Conservation (phyloP, 2,113 vertebrate species). For the Thunnus maccoyii region DNA sequence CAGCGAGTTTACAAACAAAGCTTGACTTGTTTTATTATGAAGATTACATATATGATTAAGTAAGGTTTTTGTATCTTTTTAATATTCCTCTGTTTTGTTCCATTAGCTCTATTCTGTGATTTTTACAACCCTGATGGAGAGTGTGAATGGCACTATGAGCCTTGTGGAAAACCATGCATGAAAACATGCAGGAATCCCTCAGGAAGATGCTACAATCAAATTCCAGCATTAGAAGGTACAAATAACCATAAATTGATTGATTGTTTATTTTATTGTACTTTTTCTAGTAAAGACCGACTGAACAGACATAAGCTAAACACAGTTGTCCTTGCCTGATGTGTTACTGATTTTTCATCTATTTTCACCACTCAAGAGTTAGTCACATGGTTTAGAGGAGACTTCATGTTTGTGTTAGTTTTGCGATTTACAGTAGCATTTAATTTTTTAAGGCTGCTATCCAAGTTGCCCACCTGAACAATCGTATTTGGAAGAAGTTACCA, state of each 20-base stretch:
- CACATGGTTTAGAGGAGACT: not conserved
- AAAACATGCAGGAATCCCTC: slow-evolving; percentile 91
- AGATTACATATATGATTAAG: not conserved
- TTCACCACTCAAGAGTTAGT: not conserved
- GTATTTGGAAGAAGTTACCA: slow-evolving; percentile 89
- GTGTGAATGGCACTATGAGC: slow-evolving; percentile 93
- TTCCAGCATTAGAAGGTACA: slow-evolving; percentile 90
- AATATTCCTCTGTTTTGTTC: not conserved
- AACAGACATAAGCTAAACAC: not conserved
- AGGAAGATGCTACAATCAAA: slow-evolving; percentile 85
- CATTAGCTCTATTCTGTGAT: slow-evolving; percentile 92
- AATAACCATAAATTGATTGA: not conserved
- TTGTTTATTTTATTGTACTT: not conserved
- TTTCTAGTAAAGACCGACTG: not conserved
- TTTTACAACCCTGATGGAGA: slow-evolving; percentile 90
- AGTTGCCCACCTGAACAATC: slow-evolving; percentile 84
- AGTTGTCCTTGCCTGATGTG: not conserved
- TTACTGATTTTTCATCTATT: not conserved
- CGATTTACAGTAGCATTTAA: not conserved
- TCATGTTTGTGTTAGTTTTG: not conserved
- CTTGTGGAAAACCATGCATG: slow-evolving; percentile 89
- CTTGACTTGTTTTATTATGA: not conserved
- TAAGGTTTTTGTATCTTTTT: not conserved
- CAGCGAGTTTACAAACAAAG: not conserved
- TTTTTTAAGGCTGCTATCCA: slow-evolving; percentile 91